These are phyloP conservation scores for Andrena trimmerana DNA, from an alignment of 2,888 invertebrate species.

Conservation along the genomic window DNA sequence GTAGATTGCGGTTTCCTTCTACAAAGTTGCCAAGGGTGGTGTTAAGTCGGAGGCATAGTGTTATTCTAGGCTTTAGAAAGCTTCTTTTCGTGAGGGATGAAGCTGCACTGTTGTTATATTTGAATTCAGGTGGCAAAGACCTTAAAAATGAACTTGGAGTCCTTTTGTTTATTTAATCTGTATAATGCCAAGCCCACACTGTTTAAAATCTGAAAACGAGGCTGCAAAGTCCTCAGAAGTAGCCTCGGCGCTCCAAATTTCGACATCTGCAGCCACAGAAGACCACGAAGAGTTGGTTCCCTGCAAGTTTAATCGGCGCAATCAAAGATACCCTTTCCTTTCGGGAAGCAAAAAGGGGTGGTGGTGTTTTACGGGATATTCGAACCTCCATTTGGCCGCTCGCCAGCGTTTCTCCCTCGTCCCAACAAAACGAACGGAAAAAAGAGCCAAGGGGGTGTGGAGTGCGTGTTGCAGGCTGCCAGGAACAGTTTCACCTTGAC, in stretches of 20 bases:
- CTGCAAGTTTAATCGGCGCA: neutral
- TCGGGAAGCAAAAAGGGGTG: neutral
- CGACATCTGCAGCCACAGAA: no score
- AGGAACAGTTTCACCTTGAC: constrained; percentile 51
- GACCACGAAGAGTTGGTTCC: neutral
- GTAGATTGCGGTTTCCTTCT: neutral
- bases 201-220: no score
- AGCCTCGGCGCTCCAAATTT: no score
- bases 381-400: neutral
- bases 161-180: no score
- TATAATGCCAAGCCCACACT: no score
- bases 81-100: no score
- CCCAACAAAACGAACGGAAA: neutral
- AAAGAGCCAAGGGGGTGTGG: neutral
- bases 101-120: no score
- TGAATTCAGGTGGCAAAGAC: no score
- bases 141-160: no score
- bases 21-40: neutral
- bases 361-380: neutral
- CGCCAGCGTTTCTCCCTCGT: neutral
- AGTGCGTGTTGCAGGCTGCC: neutral
- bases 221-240: no score
- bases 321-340: neutral
- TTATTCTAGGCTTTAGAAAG: no score
- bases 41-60: no score